Conservation (phyloP, 2,797 vertebrate species). For the Numenius phaeopus region DNA sequence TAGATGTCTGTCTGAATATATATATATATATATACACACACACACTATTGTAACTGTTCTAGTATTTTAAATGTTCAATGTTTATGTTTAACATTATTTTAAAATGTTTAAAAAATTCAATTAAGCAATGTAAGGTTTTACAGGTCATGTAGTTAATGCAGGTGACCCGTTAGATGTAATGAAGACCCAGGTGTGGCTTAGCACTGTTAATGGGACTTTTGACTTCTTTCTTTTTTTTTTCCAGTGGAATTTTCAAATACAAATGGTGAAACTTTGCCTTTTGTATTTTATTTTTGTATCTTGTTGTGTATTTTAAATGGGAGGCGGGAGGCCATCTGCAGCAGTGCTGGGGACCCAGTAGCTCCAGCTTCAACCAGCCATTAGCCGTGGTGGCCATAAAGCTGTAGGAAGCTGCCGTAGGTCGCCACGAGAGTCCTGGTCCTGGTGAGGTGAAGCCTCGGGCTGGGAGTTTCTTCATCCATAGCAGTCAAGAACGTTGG, state of each 20-base stretch:
- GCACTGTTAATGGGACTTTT: background rate
- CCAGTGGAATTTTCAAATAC: background rate
- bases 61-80: background rate
- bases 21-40: background rate
- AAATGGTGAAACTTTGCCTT: background rate
- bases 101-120: too few relatives aligned
- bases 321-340: background rate
- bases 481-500: background rate
- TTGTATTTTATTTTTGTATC: background rate
- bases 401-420: background rate
- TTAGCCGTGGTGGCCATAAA: background rate
- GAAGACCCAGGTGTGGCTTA: background rate
- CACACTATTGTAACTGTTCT: background rate
- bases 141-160: background rate
- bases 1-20: background rate
- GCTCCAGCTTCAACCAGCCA: background rate
- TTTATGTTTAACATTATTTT: background rate
- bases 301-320: background rate
- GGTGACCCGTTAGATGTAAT: background rate
- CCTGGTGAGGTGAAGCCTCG: background rate
- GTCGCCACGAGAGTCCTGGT: fast-evolving
- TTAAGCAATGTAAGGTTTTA: background rate
- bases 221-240: background rate
- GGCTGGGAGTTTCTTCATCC: background rate
- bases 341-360: background rate